Percentiles rank a stretch among this genome's conserved stretches.
Conservation (phyloP, 2,797 vertebrate species). For the Labroides dimidiatus region DNA sequence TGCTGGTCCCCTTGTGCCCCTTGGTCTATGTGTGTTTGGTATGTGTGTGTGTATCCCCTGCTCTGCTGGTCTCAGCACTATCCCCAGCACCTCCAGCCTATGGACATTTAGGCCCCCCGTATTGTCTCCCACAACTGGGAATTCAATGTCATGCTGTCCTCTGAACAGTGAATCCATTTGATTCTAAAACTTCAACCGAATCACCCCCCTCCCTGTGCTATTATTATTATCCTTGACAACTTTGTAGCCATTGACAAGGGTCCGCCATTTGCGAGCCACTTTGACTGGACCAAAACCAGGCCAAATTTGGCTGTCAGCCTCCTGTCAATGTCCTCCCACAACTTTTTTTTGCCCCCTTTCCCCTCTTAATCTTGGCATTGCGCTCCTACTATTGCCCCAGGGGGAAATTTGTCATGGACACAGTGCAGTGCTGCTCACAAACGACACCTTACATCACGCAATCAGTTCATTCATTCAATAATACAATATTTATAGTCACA, state of each 20-base stretch:
- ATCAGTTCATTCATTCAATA: too few relatives aligned
- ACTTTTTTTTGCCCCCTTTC: background rate
- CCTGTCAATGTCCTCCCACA: background rate
- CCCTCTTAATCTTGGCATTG: background rate
- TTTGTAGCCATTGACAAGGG: background rate
- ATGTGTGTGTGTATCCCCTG: too few relatives aligned
- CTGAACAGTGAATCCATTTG: background rate
- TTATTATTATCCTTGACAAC: background rate
- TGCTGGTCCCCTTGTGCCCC: too few relatives aligned
- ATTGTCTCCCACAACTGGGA: background rate
- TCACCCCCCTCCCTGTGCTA: background rate
- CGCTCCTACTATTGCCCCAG: too few relatives aligned
- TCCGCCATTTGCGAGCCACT: background rate
- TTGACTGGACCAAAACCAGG: background rate
- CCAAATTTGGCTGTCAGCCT: background rate
- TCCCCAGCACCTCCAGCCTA: too few relatives aligned
- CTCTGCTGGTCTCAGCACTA: too few relatives aligned
- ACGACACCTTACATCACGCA: too few relatives aligned
- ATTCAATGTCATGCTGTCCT: background rate
- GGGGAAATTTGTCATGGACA: too few relatives aligned
- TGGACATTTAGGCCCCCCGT: too few relatives aligned
- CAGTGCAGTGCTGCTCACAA: too few relatives aligned
- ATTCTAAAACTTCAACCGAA: background rate
- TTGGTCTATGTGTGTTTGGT: too few relatives aligned
- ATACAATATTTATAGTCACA: too few relatives aligned